Percentiles rank a stretch among this genome's conserved stretches.
Conservation (phyloP, 64 coral and sea anemone genomes). For the Pocillopora verrucosa region DNA sequence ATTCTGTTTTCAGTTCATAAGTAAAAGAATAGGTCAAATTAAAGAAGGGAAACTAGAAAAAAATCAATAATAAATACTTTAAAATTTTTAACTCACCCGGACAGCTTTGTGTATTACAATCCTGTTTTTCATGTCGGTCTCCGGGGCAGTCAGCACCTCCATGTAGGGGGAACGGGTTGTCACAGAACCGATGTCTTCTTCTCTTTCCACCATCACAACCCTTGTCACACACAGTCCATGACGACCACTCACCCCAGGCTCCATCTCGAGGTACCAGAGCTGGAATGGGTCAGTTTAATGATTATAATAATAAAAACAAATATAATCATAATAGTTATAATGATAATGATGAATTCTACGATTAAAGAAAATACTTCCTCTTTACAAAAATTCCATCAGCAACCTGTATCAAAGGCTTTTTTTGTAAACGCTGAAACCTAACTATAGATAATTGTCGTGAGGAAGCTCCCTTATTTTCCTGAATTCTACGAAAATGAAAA, state of each 20-base stretch:
- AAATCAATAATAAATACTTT: not conserved
- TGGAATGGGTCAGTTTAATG: not conserved
- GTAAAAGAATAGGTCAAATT: too few relatives aligned
- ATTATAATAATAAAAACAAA: not conserved
- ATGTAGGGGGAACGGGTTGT: constrained; percentile 63
- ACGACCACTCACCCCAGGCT: constrained; percentile 39
- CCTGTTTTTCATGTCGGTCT: constrained; percentile 4
- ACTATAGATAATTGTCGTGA: too few relatives aligned
- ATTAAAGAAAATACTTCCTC: too few relatives aligned
- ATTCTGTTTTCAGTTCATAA: too few relatives aligned
- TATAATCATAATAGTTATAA: too few relatives aligned
- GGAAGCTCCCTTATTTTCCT: not conserved
- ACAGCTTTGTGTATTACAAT: constrained; percentile 57
- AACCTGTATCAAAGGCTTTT: too few relatives aligned
- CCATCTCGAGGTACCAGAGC: constrained; percentile 39
- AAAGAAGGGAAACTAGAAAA: not conserved
- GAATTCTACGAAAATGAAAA: too few relatives aligned
- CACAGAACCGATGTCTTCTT: constrained; percentile 64
- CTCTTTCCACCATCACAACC: constrained; percentile 54
- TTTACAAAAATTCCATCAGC: too few relatives aligned
- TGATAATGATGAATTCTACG: too few relatives aligned
- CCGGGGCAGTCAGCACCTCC: constrained; percentile 57
- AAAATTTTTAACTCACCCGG: constrained; percentile 24
- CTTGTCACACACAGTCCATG: constrained; percentile 61
- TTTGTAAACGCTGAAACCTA: too few relatives aligned